phyloP scores from a whole-genome alignment of 2,797 vertebrate genomes.

The Ctenosaura bakeri region DNA sequence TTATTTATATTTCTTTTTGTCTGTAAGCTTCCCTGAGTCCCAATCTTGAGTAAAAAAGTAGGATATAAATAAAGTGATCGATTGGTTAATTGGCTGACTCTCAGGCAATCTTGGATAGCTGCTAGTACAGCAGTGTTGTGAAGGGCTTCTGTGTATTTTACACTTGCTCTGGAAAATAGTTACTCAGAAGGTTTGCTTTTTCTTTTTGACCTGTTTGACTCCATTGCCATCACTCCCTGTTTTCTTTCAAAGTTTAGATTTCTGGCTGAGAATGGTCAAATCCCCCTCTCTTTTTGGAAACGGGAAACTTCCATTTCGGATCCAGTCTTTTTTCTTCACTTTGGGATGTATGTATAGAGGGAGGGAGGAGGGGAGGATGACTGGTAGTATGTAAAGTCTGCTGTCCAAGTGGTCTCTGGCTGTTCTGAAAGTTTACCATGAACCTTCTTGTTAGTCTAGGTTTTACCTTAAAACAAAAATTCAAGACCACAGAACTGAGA shows the following conservation, averaged over 20 bases:
- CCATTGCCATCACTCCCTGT: not conserved
- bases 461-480: not conserved
- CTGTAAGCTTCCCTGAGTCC: too few relatives aligned
- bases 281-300: not conserved
- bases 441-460: not conserved
- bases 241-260: not conserved
- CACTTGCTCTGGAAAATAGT: not conserved
- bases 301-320: not conserved
- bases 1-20: too few relatives aligned
- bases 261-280: not conserved
- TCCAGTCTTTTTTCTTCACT: not conserved
- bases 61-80: too few relatives aligned
- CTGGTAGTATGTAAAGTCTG: not conserved
- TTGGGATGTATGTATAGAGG: not conserved
- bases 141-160: not conserved
- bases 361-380: not conserved
- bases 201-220: not conserved
- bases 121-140: not conserved
- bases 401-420: not conserved
- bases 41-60: too few relatives aligned
- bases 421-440: not conserved
- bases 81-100: not conserved
- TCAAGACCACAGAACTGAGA: not conserved
- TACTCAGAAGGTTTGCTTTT: not conserved
- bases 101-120: not conserved